phyloP scores from a whole-genome alignment of 2,888 invertebrate species.

The Eugnorisma glareosa region DNA sequence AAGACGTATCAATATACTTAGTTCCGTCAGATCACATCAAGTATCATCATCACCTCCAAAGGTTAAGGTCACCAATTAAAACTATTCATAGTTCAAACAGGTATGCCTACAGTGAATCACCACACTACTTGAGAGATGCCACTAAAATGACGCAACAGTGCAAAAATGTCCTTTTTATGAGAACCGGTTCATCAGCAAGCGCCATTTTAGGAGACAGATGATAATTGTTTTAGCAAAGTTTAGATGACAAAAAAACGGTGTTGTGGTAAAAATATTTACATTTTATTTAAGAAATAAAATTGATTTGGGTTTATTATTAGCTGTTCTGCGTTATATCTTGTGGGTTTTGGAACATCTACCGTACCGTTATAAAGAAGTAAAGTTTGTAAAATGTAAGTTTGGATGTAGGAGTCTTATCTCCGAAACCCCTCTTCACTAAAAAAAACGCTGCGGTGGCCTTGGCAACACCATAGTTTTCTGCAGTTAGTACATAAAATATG shows the following conservation, averaged over 20 bases:
- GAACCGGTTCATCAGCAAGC: constrained; percentile 45
- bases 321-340: not conserved
- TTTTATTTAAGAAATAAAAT: not conserved
- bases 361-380: not conserved
- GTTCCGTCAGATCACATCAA: constrained; percentile 29
- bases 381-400: not conserved
- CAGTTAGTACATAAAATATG: not conserved
- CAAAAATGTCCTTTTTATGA: constrained; percentile 48
- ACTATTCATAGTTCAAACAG: constrained; percentile 20
- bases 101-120: constrained; percentile 61
- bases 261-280: constrained; percentile 28
- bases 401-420: not conserved
- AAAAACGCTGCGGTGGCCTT: not conserved
- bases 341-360: not conserved
- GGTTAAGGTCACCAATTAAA: constrained; percentile 57
- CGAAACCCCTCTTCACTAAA: not conserved
- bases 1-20: constrained; percentile 8
- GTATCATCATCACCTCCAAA: constrained; percentile 29
- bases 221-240: constrained; percentile 44
- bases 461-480: not conserved
- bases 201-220: constrained; percentile 49
- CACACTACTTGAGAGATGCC: constrained; percentile 25
- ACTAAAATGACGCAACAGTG: constrained; percentile 48
- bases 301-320: not conserved
- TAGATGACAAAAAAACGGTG: constrained; percentile 27